A percentile compares a stretch with the other conserved stretches of the same genome.
Conservation (phyloP, 64 coral and sea anemone species). For the Montipora foliosa region DNA sequence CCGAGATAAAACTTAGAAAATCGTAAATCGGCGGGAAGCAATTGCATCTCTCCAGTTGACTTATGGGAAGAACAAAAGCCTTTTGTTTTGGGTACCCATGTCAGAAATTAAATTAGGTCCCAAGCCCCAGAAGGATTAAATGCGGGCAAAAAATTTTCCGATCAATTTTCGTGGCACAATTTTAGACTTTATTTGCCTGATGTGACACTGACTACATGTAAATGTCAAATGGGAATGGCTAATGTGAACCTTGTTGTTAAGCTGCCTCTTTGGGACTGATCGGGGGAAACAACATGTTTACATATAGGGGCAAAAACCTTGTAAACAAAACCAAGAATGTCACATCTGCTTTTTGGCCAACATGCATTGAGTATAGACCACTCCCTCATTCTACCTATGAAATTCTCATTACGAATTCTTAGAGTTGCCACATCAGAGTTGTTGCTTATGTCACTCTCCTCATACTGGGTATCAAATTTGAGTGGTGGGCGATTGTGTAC, state of each 20-base stretch:
- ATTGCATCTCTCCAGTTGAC: slow-evolving; percentile 30
- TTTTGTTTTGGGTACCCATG: slow-evolving; percentile 21
- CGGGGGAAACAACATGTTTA: slow-evolving; percentile 68
- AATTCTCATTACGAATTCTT: slow-evolving; percentile 75
- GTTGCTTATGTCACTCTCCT: slow-evolving; percentile 67
- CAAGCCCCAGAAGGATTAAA: slow-evolving; percentile 25
- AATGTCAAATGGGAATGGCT: not conserved
- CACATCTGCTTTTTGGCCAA: slow-evolving; percentile 69
- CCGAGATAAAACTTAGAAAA: slow-evolving; percentile 45
- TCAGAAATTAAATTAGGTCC: slow-evolving; percentile 2
- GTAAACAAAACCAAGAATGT: slow-evolving; percentile 47
- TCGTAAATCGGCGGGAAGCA: slow-evolving; percentile 47
- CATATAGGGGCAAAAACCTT: slow-evolving; percentile 44
- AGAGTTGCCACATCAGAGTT: slow-evolving; percentile 78
- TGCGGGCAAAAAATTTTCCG: not conserved
- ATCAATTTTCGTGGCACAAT: slow-evolving; percentile 6
- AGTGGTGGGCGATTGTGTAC: slow-evolving; percentile 64
- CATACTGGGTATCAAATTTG: slow-evolving; percentile 70
- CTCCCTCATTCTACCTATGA: slow-evolving; percentile 67
- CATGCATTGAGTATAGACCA: slow-evolving; percentile 67
- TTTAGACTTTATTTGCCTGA: not conserved
- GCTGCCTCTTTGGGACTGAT: slow-evolving; percentile 62
- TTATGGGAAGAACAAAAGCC: slow-evolving; percentile 46
- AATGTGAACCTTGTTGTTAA: not conserved
- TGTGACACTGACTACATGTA: not conserved